These are phyloP conservation scores for Grapholita molesta DNA, from an alignment of 1,140 invertebrate genomes.

Conservation along the genomic window DNA sequence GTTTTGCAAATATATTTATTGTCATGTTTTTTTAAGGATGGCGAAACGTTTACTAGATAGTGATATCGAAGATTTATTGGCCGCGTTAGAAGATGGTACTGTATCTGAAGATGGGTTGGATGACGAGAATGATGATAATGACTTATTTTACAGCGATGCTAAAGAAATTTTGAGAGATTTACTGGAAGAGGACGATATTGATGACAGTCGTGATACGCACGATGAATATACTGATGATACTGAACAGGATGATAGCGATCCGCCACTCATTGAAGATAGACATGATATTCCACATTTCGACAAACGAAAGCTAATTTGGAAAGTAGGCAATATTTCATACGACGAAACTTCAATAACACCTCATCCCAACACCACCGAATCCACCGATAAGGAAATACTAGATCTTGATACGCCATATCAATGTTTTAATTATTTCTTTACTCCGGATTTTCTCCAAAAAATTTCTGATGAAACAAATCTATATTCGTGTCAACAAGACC, in stretches of 20 bases:
- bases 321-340: constrained; percentile 43
- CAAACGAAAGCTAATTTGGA: constrained; percentile 43
- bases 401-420: constrained; percentile 43
- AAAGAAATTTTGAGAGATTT: constrained; percentile 42
- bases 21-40: background rate
- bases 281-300: constrained; percentile 38
- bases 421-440: constrained; percentile 47
- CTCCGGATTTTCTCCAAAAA: constrained; percentile 38
- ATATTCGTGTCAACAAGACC: background rate
- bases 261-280: constrained; percentile 44
- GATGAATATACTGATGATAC: constrained; percentile 35
- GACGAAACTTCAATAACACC: constrained; percentile 33
- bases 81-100: constrained; percentile 40
- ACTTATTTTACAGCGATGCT: constrained; percentile 33
- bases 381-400: constrained; percentile 26
- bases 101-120: constrained; percentile 44
- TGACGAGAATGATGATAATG: constrained; percentile 43
- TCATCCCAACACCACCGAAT: constrained; percentile 30
- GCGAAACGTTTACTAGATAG: constrained; percentile 17
- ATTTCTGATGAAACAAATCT: constrained; percentile 37
- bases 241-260: constrained; percentile 45
- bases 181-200: constrained; percentile 35
- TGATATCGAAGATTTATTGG: constrained; percentile 45
- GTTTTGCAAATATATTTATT: background rate
- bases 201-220: constrained; percentile 1